Conservation (phyloP, 2,888 invertebrate species). For the Tetheella fluctuosa region DNA sequence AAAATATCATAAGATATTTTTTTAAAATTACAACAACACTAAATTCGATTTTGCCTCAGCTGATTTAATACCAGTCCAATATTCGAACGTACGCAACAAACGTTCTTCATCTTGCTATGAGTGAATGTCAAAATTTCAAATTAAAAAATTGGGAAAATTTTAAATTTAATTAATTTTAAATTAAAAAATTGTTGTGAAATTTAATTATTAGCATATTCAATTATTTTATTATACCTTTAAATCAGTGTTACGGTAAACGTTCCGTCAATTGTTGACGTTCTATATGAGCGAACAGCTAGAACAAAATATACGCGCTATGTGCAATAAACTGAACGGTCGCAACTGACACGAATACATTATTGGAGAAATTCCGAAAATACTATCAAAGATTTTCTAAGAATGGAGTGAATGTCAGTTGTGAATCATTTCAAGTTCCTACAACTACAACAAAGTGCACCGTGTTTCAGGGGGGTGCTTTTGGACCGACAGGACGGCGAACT, state of each 20-base stretch:
- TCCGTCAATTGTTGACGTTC: conserved; percentile 70
- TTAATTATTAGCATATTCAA: not conserved
- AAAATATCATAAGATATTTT: conserved; percentile 44
- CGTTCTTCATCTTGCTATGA: conserved; percentile 52
- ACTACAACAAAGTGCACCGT: conserved; percentile 69
- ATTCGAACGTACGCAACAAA: conserved; percentile 45
- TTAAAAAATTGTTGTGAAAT: not conserved
- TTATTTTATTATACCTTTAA: not conserved
- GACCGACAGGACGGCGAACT: conserved; percentile 88
- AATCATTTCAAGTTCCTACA: conserved; percentile 42
- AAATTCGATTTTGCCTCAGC: conserved; percentile 63
- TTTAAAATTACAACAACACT: conserved; percentile 36
- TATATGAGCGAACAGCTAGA: conserved; percentile 52
- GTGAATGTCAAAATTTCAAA: not conserved
- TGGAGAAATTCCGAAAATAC: conserved; percentile 30
- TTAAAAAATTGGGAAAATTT: too few species aligned
- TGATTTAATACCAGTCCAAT: conserved; percentile 56
- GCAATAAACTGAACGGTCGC: conserved; percentile 49
- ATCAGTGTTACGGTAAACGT: conserved; percentile 59
- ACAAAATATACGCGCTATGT: conserved; percentile 63
- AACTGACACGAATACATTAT: conserved; percentile 54
- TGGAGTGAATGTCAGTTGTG: conserved; percentile 38
- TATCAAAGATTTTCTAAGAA: conserved; percentile 26
- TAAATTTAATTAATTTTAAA: too few species aligned
- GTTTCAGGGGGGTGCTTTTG: conserved; percentile 87